phyloP scores from a whole-genome alignment of 2,113 vertebrate genomes.

The Corythoichthys haematopterus region DNA sequence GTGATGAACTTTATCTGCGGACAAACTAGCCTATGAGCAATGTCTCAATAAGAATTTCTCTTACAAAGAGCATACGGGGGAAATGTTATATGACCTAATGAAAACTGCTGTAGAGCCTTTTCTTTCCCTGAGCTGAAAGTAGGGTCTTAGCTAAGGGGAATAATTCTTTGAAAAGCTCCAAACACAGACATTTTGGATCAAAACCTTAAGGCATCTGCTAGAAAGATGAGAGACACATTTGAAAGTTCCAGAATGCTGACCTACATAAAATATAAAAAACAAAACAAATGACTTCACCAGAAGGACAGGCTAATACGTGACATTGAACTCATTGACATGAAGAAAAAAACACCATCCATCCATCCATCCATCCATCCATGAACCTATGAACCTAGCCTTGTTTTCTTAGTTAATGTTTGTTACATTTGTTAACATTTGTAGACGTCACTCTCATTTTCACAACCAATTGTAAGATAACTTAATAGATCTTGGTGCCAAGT shows the following conservation, averaged over 20 bases:
- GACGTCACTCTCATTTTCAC: too few species aligned
- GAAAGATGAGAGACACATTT: not conserved
- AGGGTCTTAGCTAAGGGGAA: not conserved
- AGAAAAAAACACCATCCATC: too few species aligned
- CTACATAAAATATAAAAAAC: not conserved
- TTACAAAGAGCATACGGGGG: not conserved
- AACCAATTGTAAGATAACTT: too few species aligned
- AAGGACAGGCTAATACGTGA: not conserved
- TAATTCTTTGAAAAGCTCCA: not conserved
- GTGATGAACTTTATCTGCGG: not conserved
- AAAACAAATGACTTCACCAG: not conserved
- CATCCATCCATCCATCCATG: too few species aligned
- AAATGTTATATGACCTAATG: not conserved
- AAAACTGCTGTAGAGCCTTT: not conserved
- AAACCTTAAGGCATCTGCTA: not conserved
- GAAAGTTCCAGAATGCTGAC: not conserved
- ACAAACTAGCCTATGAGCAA: not conserved
- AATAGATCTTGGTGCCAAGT: too few species aligned
- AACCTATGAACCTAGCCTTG: too few species aligned
- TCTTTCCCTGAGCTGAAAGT: not conserved
- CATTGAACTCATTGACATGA: too few species aligned
- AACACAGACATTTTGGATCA: not conserved
- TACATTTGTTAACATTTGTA: too few species aligned
- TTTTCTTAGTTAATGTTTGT: too few species aligned
- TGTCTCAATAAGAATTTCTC: not conserved